phyloP scores from a whole-genome alignment of 2,797 vertebrate species.

The Pantherophis vulpinus region DNA sequence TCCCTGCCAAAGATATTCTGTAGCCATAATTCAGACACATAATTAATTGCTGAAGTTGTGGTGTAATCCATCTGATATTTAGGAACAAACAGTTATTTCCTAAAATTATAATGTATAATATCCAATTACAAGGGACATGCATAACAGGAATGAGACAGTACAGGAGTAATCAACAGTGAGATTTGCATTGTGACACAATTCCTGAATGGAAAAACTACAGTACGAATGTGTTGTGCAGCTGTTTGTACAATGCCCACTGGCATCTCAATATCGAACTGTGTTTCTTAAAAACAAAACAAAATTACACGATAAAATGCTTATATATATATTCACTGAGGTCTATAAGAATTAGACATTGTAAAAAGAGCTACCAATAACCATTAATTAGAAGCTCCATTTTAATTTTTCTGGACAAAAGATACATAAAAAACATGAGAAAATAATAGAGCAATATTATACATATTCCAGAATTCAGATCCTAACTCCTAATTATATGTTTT shows the following conservation, averaged over 20 bases:
- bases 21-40: conserved; percentile 47
- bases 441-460: conserved; percentile 14
- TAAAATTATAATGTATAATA: conserved; percentile 60
- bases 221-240: neutral
- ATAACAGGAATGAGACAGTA: conserved; percentile 48
- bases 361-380: neutral
- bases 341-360: neutral
- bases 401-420: conserved; percentile 39
- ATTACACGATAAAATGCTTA: neutral
- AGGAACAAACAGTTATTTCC: conserved; percentile 69
- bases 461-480: conserved; percentile 24
- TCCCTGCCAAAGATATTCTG: conserved; percentile 35
- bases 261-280: neutral
- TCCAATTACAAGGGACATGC: conserved; percentile 57
- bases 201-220: neutral
- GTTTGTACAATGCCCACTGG: neutral
- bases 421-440: neutral
- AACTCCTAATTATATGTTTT: conserved; percentile 2
- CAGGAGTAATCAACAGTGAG: conserved; percentile 24
- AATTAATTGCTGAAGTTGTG: conserved; percentile 59
- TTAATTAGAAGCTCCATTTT: neutral
- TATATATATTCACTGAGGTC: neutral
- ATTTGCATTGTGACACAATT: neutral
- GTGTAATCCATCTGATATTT: conserved; percentile 54
- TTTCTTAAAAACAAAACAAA: neutral